These are phyloP conservation scores for Panzeria rudis DNA, from an alignment of 2,888 invertebrate species.

Conservation along the genomic window DNA sequence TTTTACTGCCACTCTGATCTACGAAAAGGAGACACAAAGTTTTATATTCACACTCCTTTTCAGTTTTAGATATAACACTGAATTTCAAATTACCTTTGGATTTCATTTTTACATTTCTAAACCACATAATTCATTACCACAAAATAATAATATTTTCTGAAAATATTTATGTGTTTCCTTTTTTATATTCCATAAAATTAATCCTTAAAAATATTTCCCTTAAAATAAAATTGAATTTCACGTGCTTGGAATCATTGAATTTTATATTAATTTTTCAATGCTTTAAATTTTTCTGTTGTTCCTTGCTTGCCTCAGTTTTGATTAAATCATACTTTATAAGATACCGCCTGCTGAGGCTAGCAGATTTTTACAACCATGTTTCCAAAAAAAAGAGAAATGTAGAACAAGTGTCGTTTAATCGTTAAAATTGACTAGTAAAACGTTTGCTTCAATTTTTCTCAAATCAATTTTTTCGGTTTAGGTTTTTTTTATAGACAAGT, in stretches of 20 bases:
- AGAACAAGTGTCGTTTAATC: constrained; percentile 64
- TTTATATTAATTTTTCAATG: constrained; percentile 53
- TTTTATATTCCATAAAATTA: neutral
- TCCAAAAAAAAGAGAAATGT: neutral
- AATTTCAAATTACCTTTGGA: no score
- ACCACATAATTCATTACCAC: no score
- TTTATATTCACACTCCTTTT: no score
- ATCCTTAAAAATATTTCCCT: neutral
- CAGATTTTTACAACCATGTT: constrained; percentile 38
- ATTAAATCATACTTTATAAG: constrained; percentile 42
- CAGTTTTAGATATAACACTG: no score
- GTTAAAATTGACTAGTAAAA: constrained; percentile 61
- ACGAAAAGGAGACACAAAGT: no score
- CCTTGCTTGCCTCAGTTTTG: constrained; percentile 6
- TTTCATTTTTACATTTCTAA: no score
- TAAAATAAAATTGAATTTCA: constrained; percentile 28
- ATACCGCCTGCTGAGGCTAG: constrained; percentile 31
- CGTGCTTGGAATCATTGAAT: constrained; percentile 52
- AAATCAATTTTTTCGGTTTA: constrained; percentile 51
- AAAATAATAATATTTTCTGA: no score
- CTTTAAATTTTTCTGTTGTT: neutral
- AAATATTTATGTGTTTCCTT: neutral
- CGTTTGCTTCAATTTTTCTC: constrained; percentile 37
- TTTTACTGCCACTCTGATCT: no score
- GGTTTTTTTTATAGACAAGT: constrained; percentile 32